phyloP scores from a whole-genome alignment of 1,140 invertebrate genomes.

The Trichoplusia ni region DNA sequence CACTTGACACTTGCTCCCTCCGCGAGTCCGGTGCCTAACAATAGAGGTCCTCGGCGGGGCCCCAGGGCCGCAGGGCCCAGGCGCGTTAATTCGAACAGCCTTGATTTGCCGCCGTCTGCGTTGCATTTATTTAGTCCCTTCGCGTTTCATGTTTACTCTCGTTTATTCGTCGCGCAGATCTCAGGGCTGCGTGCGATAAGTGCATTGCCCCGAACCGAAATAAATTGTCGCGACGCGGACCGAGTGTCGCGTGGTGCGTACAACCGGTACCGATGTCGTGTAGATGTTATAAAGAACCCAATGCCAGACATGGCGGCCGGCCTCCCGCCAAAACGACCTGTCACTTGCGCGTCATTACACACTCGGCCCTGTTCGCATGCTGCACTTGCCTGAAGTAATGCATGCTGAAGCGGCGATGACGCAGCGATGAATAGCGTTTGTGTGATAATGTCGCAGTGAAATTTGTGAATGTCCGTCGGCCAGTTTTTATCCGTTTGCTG shows the following conservation, averaged over 20 bases:
- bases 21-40: neutral
- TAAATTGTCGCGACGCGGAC: slow-evolving; percentile 72
- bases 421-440: slow-evolving; percentile 36
- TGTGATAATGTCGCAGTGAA: slow-evolving; percentile 26
- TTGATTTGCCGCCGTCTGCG: slow-evolving; percentile 55
- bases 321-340: slow-evolving; percentile 54
- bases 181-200: slow-evolving; percentile 71
- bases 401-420: slow-evolving; percentile 37
- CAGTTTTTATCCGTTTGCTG: slow-evolving; percentile 43
- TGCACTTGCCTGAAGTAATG: slow-evolving; percentile 42
- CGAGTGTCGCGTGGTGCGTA: slow-evolving; percentile 58
- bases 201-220: slow-evolving; percentile 79
- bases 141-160: slow-evolving; percentile 59
- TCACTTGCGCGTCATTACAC: slow-evolving; percentile 50
- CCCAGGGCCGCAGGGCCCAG: neutral
- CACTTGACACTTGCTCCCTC: neutral
- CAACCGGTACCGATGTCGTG: slow-evolving; percentile 63
- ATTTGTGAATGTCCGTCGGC: slow-evolving; percentile 34
- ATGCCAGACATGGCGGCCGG: slow-evolving; percentile 40
- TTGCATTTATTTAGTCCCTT: slow-evolving; percentile 48
- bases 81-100: slow-evolving; percentile 55
- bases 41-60: neutral
- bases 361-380: slow-evolving; percentile 34
- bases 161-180: slow-evolving; percentile 52
- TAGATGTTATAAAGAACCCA: slow-evolving; percentile 41